Conservation (phyloP, 1,140 invertebrate species). For the Acromyrmex heyeri region DNA sequence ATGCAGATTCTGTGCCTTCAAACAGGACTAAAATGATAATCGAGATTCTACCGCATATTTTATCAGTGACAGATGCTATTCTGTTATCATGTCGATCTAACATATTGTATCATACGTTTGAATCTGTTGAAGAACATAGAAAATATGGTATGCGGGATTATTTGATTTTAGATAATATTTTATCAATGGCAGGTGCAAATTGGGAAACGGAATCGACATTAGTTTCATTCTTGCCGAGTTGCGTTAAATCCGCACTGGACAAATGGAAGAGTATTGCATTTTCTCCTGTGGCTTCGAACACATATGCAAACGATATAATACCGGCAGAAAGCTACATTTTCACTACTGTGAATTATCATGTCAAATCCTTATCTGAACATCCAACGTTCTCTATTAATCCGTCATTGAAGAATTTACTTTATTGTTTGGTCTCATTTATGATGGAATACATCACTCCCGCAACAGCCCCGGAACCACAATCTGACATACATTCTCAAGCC, state of each 20-base stretch:
- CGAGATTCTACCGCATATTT: conserved; percentile 89
- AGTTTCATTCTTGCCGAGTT: conserved; percentile 87
- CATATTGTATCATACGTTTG: conserved; percentile 87
- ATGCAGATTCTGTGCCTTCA: conserved; percentile 75
- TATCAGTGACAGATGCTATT: conserved; percentile 89
- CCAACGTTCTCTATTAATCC: conserved; percentile 89
- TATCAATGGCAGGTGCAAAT: conserved; percentile 88
- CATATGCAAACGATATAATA: conserved; percentile 92
- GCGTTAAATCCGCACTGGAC: conserved; percentile 88
- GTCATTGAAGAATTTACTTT: conserved; percentile 90
- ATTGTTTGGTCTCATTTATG: conserved; percentile 90
- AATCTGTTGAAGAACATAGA: conserved; percentile 85
- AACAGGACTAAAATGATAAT: conserved; percentile 84
- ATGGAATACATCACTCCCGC: conserved; percentile 88
- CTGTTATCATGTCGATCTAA: conserved; percentile 86
- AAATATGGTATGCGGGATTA: conserved; percentile 87
- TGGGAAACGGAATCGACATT: conserved; percentile 88
- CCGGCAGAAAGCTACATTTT: conserved; percentile 93
- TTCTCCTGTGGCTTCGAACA: conserved; percentile 87
- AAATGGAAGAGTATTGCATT: conserved; percentile 89
- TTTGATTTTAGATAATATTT: conserved; percentile 87
- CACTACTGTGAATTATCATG: conserved; percentile 88
- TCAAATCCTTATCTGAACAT: conserved; percentile 88
- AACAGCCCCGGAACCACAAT: conserved; percentile 86
- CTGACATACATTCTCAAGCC: conserved; percentile 85